These are phyloP conservation scores for Sipha maydis DNA, from an alignment of 2,888 invertebrate genomes.

Conservation along the genomic window DNA sequence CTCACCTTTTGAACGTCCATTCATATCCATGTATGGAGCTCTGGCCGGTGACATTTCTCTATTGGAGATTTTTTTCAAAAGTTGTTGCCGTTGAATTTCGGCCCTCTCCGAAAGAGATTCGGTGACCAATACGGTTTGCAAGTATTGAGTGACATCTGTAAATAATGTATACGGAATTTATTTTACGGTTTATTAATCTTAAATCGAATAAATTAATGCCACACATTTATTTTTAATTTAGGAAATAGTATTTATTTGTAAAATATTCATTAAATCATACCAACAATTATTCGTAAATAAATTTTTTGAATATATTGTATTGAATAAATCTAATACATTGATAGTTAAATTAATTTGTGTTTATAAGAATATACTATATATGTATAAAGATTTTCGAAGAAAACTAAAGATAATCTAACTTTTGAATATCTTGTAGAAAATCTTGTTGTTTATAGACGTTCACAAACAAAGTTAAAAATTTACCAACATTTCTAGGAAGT, in stretches of 20 bases:
- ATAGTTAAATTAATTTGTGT: not conserved
- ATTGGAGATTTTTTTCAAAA: conserved; percentile 62
- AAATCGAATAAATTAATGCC: not conserved
- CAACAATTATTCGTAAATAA: not conserved
- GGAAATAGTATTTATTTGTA: too few species aligned
- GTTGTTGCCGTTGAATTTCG: conserved; percentile 60
- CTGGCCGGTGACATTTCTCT: conserved; percentile 63
- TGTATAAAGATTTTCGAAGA: not conserved
- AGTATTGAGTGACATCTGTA: conserved; percentile 49
- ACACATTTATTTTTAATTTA: too few species aligned
- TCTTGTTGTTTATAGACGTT: not conserved
- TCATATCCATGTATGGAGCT: conserved; percentile 65
- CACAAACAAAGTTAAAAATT: not conserved
- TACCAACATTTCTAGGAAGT: too few species aligned
- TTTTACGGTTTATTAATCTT: not conserved
- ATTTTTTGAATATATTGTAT: not conserved
- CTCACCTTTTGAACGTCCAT: conserved; percentile 63
- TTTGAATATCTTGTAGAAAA: not conserved
- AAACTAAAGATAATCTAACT: not conserved
- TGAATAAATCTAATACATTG: not conserved
- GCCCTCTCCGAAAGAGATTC: conserved; percentile 62
- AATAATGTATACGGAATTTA: not conserved
- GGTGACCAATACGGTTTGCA: conserved; percentile 40
- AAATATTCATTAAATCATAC: too few species aligned
- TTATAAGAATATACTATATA: not conserved